Base-by-base conservation (phyloP, 2,113 vertebrate species). In the Pseudopipra pipra region DNA sequence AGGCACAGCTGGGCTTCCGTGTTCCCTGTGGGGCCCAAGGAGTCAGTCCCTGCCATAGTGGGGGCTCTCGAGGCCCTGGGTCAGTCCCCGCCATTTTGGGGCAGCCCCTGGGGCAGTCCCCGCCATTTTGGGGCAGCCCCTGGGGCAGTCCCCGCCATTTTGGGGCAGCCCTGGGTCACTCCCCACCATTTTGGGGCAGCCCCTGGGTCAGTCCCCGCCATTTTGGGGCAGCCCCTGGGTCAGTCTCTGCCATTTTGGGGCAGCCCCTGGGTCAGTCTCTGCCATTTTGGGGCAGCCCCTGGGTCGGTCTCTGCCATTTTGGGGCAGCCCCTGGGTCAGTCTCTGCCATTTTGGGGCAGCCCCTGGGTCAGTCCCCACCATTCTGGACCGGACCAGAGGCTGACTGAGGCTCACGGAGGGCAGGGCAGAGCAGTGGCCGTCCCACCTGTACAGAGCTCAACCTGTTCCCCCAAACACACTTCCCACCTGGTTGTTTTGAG, bases 41-140 rank as follows among this genome's bases (percentile, higher is more conserved):
- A 55, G 55, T 56, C 19, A 13, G 33, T 49, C 4, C 3, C 11
- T 0, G 24, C n/a, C n/a, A n/a, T n/a, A n/a, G n/a, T n/a, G n/a
- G 39, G 2, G 37, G 9, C 33, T 39, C 39, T 39, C 12, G 39
- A 43, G 61, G 5, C 33, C 0, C 0, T 25, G 52, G 31, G 31
- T 31, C 33, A 54, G 31, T 62, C 20, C 5, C 39, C 39, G 12
- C 39, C 39, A 41, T 41, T 41, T 41, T 41, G 39, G 39, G 39
- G 13, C 21, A n/a, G 43, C 21, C 41, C 5, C 1, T 24, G 63
- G 31, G 43, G 46, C 63, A 23, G 33, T 49, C 4, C 3, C 15
- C 0, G 17, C 33, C 35, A 6, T 54, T 54, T 54, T 55, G 37
- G 3, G 35, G 5, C 33, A 41, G 61, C 6, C 33, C 0, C 0